phyloP scores from a whole-genome alignment of 2,888 invertebrate genomes.

The Seira sanloemensis region DNA sequence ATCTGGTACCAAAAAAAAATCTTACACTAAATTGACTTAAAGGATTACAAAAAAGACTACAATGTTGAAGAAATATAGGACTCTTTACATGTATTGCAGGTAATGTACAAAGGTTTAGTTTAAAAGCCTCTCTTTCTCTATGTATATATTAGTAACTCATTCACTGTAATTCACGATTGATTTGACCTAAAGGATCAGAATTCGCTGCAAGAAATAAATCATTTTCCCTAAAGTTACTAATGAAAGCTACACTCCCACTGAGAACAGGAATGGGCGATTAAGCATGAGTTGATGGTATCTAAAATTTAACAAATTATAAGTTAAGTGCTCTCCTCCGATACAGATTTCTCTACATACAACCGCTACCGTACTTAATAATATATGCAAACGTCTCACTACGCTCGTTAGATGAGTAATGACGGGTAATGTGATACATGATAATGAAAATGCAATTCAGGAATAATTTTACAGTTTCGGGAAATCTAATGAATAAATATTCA shows the following conservation, averaged over 20 bases:
- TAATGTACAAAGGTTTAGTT: neutral
- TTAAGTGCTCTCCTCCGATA: too few relatives aligned
- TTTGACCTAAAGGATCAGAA: neutral
- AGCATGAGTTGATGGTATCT: too few relatives aligned
- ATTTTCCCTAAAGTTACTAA: neutral
- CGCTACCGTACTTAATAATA: too few relatives aligned
- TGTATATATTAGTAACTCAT: too few relatives aligned
- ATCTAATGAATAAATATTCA: too few relatives aligned
- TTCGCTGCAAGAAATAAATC: neutral
- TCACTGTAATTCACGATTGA: neutral
- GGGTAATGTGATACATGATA: too few relatives aligned
- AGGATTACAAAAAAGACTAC: neutral
- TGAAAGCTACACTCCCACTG: neutral
- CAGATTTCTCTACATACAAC: too few relatives aligned
- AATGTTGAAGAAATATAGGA: neutral
- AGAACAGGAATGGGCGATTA: neutral
- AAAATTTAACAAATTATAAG: too few relatives aligned
- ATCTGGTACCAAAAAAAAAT: neutral
- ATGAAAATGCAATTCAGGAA: too few relatives aligned
- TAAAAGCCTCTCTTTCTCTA: neutral
- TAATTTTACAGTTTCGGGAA: too few relatives aligned
- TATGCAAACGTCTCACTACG: too few relatives aligned
- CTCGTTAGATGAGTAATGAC: too few relatives aligned
- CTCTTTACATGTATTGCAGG: neutral
- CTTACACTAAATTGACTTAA: neutral